Percentiles rank a stretch among this genome's conserved stretches.
Evolutionary conservation across 1,140 invertebrate genomes (phyloP).

Genomic region (Trissolcus basalis): DNA sequence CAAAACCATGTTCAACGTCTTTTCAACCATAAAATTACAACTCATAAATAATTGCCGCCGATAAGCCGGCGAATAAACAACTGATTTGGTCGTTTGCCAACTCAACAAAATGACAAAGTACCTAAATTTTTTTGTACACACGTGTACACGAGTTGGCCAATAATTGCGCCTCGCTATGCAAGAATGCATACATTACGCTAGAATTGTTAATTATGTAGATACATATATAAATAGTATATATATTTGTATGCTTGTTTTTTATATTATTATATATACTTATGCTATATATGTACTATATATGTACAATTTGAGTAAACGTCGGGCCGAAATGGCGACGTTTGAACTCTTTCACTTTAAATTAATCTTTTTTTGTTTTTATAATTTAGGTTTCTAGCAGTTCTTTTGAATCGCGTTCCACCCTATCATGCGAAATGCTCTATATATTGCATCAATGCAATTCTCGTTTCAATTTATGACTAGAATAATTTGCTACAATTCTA

Average conservation of each 20-base stretch:
- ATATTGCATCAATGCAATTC: conserved; percentile 45
- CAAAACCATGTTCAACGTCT: neutral
- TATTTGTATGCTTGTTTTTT: conserved; percentile 26
- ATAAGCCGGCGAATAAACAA: neutral
- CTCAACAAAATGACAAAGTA: conserved; percentile 1
- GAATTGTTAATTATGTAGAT: conserved; percentile 42
- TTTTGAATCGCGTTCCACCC: no score
- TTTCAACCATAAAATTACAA: neutral
- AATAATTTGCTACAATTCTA: conserved; percentile 72
- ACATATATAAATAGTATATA: conserved; percentile 46
- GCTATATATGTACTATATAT: conserved; percentile 39
- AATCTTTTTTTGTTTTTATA: conserved; percentile 3
- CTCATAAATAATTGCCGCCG: conserved; percentile 1
- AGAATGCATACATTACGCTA: conserved; percentile 54
- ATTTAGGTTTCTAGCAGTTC: neutral
- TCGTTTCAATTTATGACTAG: conserved; percentile 66
- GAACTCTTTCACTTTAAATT: conserved; percentile 25
- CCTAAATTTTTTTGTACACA: neutral
- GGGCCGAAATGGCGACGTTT: conserved; percentile 16
- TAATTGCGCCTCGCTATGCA: conserved; percentile 15
- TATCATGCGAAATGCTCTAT: conserved; percentile 3
- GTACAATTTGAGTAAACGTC: conserved; percentile 35
- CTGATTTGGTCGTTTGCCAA: neutral
- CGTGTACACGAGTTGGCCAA: conserved; percentile 11
- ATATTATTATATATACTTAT: conserved; percentile 42